phyloP scores from a whole-genome alignment of 2,113 vertebrate genomes.

The Pseudonaja textilis region DNA sequence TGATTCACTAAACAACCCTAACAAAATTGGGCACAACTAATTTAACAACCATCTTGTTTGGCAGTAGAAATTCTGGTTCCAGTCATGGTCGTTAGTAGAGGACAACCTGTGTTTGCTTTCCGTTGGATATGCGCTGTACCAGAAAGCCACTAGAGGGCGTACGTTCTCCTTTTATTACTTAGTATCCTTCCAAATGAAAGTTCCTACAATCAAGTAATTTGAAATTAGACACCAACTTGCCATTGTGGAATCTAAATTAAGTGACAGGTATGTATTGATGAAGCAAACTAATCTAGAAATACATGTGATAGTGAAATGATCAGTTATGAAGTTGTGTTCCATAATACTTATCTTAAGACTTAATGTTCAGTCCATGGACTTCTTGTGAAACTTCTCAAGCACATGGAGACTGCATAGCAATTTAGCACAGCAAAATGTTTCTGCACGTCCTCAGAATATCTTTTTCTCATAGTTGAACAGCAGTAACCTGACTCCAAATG shows the following conservation, averaged over 20 bases:
- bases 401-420: not conserved
- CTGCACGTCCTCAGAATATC: not conserved
- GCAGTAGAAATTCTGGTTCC: not conserved
- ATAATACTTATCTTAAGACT: not conserved
- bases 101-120: not conserved
- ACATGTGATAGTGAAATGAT: not conserved
- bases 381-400: not conserved
- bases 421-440: not conserved
- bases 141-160: constrained; percentile 11
- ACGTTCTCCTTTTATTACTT: not conserved
- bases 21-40: not conserved
- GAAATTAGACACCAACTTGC: not conserved
- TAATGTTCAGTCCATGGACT: not conserved
- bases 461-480: not conserved
- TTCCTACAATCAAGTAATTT: not conserved
- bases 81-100: not conserved
- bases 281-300: not conserved
- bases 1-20: not conserved
- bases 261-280: not conserved
- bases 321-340: not conserved
- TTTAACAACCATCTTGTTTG: not conserved
- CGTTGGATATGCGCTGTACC: not conserved
- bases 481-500: not conserved
- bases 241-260: not conserved
- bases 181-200: not conserved